Conservation (phyloP, 2,113 vertebrate genomes). For the Spermophilus dauricus region DNA sequence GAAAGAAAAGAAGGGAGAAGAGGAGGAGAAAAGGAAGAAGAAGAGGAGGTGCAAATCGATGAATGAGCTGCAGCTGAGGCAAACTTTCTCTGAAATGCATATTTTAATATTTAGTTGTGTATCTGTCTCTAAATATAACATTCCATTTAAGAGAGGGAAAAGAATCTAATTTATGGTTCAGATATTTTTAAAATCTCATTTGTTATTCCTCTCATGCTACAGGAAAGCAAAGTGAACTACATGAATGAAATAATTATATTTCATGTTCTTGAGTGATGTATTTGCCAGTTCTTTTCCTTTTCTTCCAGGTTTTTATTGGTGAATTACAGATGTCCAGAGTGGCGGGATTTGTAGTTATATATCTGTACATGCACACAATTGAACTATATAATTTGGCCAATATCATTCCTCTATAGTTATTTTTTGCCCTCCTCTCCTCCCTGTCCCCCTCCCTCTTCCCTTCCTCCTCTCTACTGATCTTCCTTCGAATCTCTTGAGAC, state of each 20-base stretch:
- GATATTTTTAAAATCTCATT: neutral
- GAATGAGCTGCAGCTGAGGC: neutral
- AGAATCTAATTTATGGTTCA: neutral
- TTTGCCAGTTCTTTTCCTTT: neutral
- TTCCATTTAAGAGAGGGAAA: neutral
- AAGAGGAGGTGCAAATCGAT: too few relatives aligned
- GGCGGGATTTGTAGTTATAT: too few relatives aligned
- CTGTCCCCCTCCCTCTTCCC: too few relatives aligned
- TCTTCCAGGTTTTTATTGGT: too few relatives aligned
- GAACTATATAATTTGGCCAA: too few relatives aligned
- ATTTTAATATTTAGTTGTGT: slow-evolving; percentile 21
- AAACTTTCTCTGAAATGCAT: neutral
- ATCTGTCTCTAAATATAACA: neutral
- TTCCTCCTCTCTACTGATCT: too few relatives aligned
- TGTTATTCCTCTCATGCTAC: neutral
- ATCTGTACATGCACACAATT: too few relatives aligned
- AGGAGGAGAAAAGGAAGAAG: neutral
- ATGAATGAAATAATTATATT: slow-evolving; percentile 34
- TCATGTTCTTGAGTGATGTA: neutral
- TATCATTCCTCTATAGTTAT: too few relatives aligned
- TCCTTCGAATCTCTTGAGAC: too few relatives aligned
- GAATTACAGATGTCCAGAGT: too few relatives aligned
- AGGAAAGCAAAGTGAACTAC: neutral
- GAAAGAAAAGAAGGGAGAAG: too few relatives aligned
- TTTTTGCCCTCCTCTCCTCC: too few relatives aligned